Evolutionary conservation across 2,888 invertebrate species (phyloP).

Genomic region (Deilephila porcellus): DNA sequence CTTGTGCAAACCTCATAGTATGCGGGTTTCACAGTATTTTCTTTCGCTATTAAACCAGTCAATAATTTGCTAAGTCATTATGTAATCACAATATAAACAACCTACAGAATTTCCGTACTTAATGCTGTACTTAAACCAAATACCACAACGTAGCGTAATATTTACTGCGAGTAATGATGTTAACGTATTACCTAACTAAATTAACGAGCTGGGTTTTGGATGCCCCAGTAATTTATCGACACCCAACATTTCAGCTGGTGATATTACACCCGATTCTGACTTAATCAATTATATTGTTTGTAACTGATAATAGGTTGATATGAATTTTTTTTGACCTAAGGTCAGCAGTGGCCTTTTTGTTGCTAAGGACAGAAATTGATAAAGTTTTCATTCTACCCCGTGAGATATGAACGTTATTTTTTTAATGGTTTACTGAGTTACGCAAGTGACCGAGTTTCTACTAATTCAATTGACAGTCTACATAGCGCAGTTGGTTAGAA

Average conservation of each 20-base stretch:
- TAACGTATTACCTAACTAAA: conserved; percentile 27
- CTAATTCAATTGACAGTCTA: too few relatives aligned
- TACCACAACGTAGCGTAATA: conserved; percentile 2
- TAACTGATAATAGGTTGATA: neutral
- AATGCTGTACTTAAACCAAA: neutral
- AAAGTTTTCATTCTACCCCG: too few relatives aligned
- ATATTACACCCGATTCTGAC: neutral
- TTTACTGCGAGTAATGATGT: conserved; percentile 24
- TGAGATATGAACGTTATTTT: too few relatives aligned
- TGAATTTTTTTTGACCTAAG: neutral
- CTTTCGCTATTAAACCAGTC: too few relatives aligned
- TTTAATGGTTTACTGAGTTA: too few relatives aligned
- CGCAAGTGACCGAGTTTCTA: too few relatives aligned
- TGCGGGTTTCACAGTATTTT: too few relatives aligned
- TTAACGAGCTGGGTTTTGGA: conserved; percentile 17
- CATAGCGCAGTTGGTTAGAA: too few relatives aligned
- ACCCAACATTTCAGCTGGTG: neutral
- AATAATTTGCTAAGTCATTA: too few relatives aligned
- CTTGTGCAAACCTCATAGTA: too few relatives aligned
- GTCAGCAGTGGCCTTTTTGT: neutral
- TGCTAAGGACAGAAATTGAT: neutral
- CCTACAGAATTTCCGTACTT: neutral
- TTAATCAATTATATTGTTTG: neutral
- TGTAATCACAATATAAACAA: too few relatives aligned
- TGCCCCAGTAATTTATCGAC: conserved; percentile 11